Evolutionary conservation across 1,140 invertebrate species (phyloP).

Genomic region (Drosophila pseudoobscura): DNA sequence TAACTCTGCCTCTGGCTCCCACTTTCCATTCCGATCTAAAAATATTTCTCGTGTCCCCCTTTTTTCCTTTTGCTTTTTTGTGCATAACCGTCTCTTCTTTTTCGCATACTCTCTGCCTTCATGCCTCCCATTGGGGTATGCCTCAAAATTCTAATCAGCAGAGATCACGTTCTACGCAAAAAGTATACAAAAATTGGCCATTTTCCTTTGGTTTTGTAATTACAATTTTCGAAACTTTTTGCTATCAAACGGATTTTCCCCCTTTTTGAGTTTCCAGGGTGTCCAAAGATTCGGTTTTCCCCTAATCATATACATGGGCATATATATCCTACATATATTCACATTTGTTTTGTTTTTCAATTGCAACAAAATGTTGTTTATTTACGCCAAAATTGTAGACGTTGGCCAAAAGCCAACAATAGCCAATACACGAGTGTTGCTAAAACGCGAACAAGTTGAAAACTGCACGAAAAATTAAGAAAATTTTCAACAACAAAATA

Average conservation of each 20-base stretch:
- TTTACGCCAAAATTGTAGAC: conserved; percentile 70
- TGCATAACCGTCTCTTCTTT: background rate
- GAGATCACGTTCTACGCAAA: too few relatives aligned
- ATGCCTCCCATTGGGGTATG: too few relatives aligned
- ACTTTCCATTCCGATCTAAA: conserved; percentile 5
- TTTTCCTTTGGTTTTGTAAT: too few relatives aligned
- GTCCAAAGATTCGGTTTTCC: conserved; percentile 2
- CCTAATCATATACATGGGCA: too few relatives aligned
- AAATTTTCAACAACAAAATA: conserved; percentile 17
- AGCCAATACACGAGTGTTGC: conserved; percentile 37
- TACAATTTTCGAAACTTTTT: too few relatives aligned
- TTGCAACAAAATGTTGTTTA: conserved; percentile 78
- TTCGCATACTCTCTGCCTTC: background rate
- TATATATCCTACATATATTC: background rate
- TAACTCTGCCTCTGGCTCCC: background rate
- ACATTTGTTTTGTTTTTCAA: conserved; percentile 37
- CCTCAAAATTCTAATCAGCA: too few relatives aligned
- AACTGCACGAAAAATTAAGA: conserved; percentile 30
- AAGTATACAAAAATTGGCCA: too few relatives aligned
- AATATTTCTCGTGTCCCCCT: conserved; percentile 34
- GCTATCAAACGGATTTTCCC: too few relatives aligned
- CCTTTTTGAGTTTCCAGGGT: background rate
- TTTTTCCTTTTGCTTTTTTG: conserved; percentile 12
- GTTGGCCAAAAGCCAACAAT: conserved; percentile 65
- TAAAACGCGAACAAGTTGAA: conserved; percentile 30